A percentile compares a stretch with the other conserved stretches of the same genome.
These are phyloP conservation scores for Amblyraja radiata DNA, from an alignment of 2,797 vertebrate species.

Conservation along the genomic window DNA sequence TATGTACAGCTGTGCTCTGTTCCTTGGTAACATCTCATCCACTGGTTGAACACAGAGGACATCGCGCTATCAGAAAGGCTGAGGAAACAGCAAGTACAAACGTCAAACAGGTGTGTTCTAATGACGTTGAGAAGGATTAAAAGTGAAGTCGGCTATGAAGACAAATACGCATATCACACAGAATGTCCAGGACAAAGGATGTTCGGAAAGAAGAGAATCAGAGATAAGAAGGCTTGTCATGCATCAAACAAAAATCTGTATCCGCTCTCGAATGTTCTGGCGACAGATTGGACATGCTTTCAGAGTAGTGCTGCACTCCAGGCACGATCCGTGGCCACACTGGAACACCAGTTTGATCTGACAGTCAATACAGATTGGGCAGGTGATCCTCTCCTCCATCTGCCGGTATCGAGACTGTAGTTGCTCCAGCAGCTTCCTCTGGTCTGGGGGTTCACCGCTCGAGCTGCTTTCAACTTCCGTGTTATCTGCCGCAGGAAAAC, in stretches of 20 bases:
- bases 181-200: slow-evolving; percentile 21
- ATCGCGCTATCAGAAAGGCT: background rate
- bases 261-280: slow-evolving; percentile 88
- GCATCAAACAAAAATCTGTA: slow-evolving; percentile 83
- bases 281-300: slow-evolving; percentile 91
- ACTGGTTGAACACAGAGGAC: background rate
- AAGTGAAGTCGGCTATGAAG: background rate
- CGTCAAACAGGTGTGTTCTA: slow-evolving; percentile 26
- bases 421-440: slow-evolving; percentile 92
- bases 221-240: background rate
- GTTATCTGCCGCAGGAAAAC: slow-evolving; percentile 65
- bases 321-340: slow-evolving; percentile 93
- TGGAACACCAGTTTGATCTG: slow-evolving; percentile 97
- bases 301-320: slow-evolving; percentile 81
- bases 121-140: background rate
- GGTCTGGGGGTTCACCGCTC: slow-evolving; percentile 67
- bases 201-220: background rate
- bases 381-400: slow-evolving; percentile 98
- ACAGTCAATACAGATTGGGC: slow-evolving; percentile 96
- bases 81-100: background rate
- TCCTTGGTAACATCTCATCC: background rate
- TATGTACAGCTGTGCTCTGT: background rate
- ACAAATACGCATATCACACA: slow-evolving; percentile 4
- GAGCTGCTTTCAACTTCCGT: slow-evolving; percentile 81
- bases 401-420: slow-evolving; percentile 91